Evolutionary conservation across 2,113 vertebrate genomes (phyloP), one percentile per base, ranked within the genome.

Genomic region (Ciconia maguari): DNA sequence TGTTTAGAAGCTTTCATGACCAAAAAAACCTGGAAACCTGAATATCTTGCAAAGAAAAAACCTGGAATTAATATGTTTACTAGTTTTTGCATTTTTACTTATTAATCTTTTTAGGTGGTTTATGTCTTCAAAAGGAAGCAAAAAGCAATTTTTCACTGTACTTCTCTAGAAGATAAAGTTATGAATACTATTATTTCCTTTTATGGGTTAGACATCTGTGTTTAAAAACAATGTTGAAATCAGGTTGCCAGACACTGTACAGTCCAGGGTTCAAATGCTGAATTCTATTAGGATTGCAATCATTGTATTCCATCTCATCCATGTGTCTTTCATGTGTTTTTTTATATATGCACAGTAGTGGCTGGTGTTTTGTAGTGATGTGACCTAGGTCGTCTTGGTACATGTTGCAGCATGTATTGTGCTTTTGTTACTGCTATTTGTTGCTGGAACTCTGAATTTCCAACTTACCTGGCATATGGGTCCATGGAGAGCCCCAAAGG

Each of bases 341-440:
- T 75, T 85, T 19, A 5, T 8, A 16, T 5, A 9, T 8, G 21
- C 10, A 7, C 5, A 41, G 61, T 5, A 18, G 32, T 68, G 34
- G 61, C 54, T 49, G 36, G 30, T 20, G 34, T 17, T 70, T 42
- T 16, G 26, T 24, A 41, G 24, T 25, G 38, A 16, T 0, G 2
- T 15, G 48, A 46, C 26, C 64, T 16, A 6, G 2, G 24, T 72
- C 57, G n/a, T 16, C 38, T 12, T 3, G 27, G 54, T 75, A 32
- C 0, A 0, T 57, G 75, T 58, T 21, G 49, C 64, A 62, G 51
- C 44, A 4, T 1, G 26, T 25, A 2, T 6, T 16, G 30, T 70
- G 46, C 54, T 77, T 87, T 42, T 9, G 9, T 24, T 60, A 18
- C 42, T 34, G 42, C 48, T 68, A 20, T 60, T 52, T 18, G 20